Conservation (phyloP, 2,888 invertebrate species). For the Phyllotreta cruciferae region DNA sequence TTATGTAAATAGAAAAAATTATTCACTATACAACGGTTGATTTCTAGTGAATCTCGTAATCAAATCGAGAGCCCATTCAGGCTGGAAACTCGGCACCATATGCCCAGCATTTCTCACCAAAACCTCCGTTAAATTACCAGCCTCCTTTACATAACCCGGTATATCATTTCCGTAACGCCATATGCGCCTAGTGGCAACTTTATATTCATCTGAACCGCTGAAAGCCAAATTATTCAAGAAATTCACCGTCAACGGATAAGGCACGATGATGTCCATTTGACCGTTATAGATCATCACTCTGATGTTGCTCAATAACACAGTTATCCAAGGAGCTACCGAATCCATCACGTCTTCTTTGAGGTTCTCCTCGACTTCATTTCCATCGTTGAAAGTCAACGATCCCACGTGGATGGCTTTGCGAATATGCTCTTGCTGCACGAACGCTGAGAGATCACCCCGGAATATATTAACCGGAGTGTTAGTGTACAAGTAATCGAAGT, state of each 20-base stretch:
- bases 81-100: conserved; percentile 81
- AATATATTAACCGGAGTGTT: conserved; percentile 60
- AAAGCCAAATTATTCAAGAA: conserved; percentile 76
- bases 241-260: conserved; percentile 81
- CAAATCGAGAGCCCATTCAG: conserved; percentile 74
- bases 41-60: conserved; percentile 58
- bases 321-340: conserved; percentile 45
- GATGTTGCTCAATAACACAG: conserved; percentile 70
- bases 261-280: conserved; percentile 87
- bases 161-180: conserved; percentile 73
- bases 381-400: conserved; percentile 58
- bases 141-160: conserved; percentile 76
- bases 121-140: conserved; percentile 73
- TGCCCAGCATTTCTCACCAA: conserved; percentile 81
- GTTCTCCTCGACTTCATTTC: conserved; percentile 37
- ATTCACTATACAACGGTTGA: conserved; percentile 21
- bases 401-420: conserved; percentile 85
- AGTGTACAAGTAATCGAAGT: conserved; percentile 75
- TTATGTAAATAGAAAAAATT: background rate
- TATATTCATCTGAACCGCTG: conserved; percentile 69
- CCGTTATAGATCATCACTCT: conserved; percentile 79
- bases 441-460: conserved; percentile 43
- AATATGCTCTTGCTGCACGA: conserved; percentile 65
- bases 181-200: conserved; percentile 66
- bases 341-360: conserved; percentile 42